Evolutionary conservation across 2,888 invertebrate species (phyloP).

Genomic region (Odontomyia ornata): DNA sequence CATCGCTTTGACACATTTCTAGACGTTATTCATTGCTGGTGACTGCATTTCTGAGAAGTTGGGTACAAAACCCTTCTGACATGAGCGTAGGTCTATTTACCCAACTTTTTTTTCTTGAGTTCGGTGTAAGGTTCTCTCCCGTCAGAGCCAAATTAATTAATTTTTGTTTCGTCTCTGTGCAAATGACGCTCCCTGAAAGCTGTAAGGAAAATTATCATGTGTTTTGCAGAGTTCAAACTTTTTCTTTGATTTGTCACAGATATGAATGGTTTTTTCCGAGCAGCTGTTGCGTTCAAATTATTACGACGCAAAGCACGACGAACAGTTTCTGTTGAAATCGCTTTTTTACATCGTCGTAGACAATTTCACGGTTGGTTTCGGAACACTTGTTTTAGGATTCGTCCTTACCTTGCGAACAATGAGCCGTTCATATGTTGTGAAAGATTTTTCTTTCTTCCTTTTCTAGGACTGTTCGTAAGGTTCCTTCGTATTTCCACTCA

Average conservation of each 20-base stretch:
- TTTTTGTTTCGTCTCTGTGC: background rate
- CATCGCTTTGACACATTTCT: too few relatives aligned
- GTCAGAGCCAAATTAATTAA: background rate
- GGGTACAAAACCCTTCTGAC: too few relatives aligned
- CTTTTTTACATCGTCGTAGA: background rate
- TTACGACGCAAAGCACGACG: background rate
- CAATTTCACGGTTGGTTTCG: background rate
- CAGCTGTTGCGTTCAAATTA: conserved; percentile 9
- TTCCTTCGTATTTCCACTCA: background rate
- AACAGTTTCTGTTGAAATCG: conserved; percentile 6
- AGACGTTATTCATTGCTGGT: too few relatives aligned
- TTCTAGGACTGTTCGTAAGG: background rate
- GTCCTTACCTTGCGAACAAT: background rate
- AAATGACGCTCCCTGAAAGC: background rate
- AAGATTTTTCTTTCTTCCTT: background rate
- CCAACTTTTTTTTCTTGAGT: too few relatives aligned
- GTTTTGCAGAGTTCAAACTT: background rate
- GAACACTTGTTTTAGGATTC: conserved; percentile 26
- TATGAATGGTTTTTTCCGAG: conserved; percentile 12
- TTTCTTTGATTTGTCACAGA: conserved; percentile 12
- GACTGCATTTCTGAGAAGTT: too few relatives aligned
- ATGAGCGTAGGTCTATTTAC: too few relatives aligned
- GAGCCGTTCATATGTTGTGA: background rate
- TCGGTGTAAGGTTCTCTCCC: background rate
- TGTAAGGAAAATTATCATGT: background rate